A percentile compares a stretch with the other conserved stretches of the same genome.
Conservation (phyloP, 2,113 vertebrate species). For the Gadus macrocephalus region DNA sequence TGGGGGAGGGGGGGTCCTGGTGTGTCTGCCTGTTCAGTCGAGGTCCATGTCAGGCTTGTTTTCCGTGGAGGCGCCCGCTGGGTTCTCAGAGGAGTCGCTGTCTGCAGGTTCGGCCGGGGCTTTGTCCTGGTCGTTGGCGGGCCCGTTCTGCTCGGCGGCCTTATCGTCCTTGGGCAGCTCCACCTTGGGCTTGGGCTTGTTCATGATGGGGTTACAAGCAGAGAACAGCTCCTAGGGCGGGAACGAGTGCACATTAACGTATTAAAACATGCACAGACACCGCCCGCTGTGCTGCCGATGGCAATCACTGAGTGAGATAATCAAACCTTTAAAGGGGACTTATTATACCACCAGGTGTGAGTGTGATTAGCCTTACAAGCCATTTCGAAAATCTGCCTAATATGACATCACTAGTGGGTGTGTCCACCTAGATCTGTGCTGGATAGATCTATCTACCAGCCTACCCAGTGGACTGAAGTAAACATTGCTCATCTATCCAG, state of each 20-base stretch:
- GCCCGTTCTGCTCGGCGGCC: slow-evolving; percentile 86
- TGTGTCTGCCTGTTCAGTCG: slow-evolving; percentile 66
- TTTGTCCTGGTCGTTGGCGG: slow-evolving; percentile 80
- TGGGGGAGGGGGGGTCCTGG: slow-evolving; percentile 24
- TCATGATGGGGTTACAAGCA: slow-evolving; percentile 81
- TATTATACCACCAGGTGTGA: too few species aligned
- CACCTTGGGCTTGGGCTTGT: slow-evolving; percentile 93
- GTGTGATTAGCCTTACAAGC: too few species aligned
- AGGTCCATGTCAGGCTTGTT: slow-evolving; percentile 96
- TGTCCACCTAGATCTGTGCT: too few species aligned
- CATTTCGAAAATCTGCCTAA: too few species aligned
- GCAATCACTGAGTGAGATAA: too few species aligned
- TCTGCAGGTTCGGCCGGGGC: slow-evolving; percentile 54
- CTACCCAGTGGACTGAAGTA: too few species aligned
- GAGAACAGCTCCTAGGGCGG: slow-evolving; percentile 78
- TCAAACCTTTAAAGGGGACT: too few species aligned
- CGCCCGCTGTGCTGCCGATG: too few species aligned
- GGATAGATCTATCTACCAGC: too few species aligned
- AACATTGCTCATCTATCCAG: too few species aligned
- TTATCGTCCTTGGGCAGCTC: slow-evolving; percentile 92
- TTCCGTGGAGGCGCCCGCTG: slow-evolving; percentile 62
- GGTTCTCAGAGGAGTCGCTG: slow-evolving; percentile 52
- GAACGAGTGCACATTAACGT: not conserved
- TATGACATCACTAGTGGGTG: too few species aligned
- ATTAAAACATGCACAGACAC: not conserved